Conservation (phyloP, 2,113 vertebrate species). For the Anoura caudifer region DNA sequence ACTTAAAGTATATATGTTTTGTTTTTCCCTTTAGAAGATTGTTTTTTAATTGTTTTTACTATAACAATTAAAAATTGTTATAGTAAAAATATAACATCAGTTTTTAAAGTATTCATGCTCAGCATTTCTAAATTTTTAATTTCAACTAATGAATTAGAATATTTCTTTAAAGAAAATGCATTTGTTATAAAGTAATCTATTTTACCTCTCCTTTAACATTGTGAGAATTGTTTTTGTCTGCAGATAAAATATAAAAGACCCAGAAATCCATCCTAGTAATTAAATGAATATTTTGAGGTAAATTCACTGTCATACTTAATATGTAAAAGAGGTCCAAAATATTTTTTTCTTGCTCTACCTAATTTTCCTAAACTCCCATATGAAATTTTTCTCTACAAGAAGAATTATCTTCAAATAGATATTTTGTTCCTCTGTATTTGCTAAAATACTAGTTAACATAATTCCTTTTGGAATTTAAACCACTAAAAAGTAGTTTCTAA, state of each 20-base stretch:
- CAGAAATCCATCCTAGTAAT: background rate
- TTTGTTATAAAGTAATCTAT: background rate
- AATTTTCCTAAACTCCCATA: background rate
- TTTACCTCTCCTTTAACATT: background rate
- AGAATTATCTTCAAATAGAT: slow-evolving; percentile 3
- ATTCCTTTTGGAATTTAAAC: slow-evolving; percentile 14
- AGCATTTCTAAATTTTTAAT: slow-evolving; percentile 33
- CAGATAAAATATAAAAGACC: slow-evolving; percentile 15
- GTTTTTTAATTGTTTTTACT: background rate
- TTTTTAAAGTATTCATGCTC: slow-evolving; percentile 1
- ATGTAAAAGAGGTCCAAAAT: background rate
- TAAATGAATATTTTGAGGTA: slow-evolving; percentile 19
- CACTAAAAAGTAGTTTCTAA: background rate
- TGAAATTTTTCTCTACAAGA: background rate
- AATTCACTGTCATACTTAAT: background rate
- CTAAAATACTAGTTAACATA: slow-evolving; percentile 4
- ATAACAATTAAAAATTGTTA: too few species aligned
- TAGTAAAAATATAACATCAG: too few species aligned
- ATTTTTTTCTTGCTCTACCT: background rate
- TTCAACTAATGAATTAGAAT: slow-evolving; percentile 15
- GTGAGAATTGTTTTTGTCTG: background rate
- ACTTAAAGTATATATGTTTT: background rate
- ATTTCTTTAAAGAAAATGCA: background rate
- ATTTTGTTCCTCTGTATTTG: slow-evolving; percentile 6
- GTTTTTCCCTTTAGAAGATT: slow-evolving; percentile 11